These are phyloP conservation scores for Pteronotus mesoamericanus DNA, from an alignment of 2,797 vertebrate genomes.

Conservation along the genomic window DNA sequence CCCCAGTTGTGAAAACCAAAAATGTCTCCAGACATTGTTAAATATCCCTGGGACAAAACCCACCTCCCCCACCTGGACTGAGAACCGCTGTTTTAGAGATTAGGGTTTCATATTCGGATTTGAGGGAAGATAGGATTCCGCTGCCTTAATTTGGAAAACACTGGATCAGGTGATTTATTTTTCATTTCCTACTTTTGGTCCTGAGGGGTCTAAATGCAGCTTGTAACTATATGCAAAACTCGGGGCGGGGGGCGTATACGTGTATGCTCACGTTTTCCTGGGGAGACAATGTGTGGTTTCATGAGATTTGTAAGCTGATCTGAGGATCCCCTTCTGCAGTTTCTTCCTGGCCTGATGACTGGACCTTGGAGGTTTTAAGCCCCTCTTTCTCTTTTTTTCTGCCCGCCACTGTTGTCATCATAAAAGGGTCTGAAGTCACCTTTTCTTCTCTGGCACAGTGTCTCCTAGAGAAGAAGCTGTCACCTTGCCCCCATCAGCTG, in stretches of 20 bases:
- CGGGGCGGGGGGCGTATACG: rapidly evolving
- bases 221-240: background rate
- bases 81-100: background rate
- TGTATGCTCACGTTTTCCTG: background rate
- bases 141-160: background rate
- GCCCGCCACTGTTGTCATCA: background rate
- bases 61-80: background rate
- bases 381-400: background rate
- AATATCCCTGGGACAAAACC: background rate
- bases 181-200: background rate
- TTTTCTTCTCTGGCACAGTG: background rate
- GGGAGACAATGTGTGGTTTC: background rate
- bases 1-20: background rate
- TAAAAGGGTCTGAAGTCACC: background rate
- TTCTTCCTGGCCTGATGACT: background rate
- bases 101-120: background rate
- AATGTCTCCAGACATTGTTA: background rate
- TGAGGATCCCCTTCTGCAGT: background rate
- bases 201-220: background rate
- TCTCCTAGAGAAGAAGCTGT: background rate
- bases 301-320: background rate
- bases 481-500: background rate
- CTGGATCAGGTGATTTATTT: background rate
- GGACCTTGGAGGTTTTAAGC: background rate
- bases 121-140: background rate